A percentile compares a stretch with the other conserved stretches of the same genome.
phyloP scores from a whole-genome alignment of 2,113 vertebrate species.

The Oenanthe melanoleuca region DNA sequence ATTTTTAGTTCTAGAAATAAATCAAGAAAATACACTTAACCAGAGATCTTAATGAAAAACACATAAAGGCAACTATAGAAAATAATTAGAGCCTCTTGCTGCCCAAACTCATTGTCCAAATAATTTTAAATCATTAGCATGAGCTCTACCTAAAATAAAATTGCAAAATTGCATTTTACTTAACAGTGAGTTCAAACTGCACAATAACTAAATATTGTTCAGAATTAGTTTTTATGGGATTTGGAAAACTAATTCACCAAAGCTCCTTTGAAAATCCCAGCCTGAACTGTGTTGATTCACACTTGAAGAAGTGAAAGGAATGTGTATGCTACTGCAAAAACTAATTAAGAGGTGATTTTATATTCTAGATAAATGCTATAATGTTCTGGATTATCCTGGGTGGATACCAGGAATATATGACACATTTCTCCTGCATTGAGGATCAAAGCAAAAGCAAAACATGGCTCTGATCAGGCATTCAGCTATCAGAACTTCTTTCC shows the following conservation, averaged over 20 bases:
- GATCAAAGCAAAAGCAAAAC: background rate
- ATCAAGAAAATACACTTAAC: background rate
- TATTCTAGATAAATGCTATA: background rate
- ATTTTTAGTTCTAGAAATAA: background rate
- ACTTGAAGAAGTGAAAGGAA: conserved; percentile 3
- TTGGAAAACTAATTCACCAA: background rate
- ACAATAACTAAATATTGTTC: background rate
- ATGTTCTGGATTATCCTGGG: background rate
- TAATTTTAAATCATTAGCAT: background rate
- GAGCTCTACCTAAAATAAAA: background rate
- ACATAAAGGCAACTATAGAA: background rate
- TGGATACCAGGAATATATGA: background rate
- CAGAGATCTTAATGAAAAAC: background rate
- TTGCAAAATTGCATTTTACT: background rate
- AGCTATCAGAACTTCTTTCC: background rate
- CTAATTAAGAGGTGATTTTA: background rate
- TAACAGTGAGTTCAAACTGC: background rate
- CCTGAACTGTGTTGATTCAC: background rate
- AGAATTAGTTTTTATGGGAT: background rate
- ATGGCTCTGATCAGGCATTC: background rate
- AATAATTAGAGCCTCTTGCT: background rate
- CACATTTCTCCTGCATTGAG: background rate
- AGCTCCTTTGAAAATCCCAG: background rate
- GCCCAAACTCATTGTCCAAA: background rate
- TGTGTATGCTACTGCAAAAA: background rate